phyloP scores from a whole-genome alignment of 2,113 vertebrate genomes.

The Pangasianodon gigas region DNA sequence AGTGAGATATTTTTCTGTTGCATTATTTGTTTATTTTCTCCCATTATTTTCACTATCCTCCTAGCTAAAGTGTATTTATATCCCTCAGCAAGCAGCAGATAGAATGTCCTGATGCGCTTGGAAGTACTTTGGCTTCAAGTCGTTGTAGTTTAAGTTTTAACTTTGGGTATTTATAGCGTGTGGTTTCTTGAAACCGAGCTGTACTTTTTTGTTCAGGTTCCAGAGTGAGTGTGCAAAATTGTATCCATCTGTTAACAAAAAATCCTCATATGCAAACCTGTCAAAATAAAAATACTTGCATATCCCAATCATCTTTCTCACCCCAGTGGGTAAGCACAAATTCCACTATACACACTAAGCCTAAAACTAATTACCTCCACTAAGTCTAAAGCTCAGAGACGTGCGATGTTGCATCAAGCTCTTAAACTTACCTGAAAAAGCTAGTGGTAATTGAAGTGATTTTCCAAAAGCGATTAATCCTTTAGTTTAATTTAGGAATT shows the following conservation, averaged over 20 bases:
- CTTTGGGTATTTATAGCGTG: conserved; percentile 4
- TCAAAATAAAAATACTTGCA: conserved; percentile 24
- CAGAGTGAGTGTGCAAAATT: conserved; percentile 3
- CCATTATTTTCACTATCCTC: neutral
- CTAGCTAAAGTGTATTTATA: conserved; percentile 18
- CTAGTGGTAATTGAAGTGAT: conserved; percentile 25
- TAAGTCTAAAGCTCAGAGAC: conserved; percentile 14
- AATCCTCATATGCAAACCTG: neutral
- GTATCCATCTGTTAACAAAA: conserved; percentile 5
- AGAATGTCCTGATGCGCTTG: neutral
- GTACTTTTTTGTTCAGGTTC: neutral
- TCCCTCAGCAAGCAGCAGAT: conserved; percentile 10
- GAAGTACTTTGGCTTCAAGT: conserved; percentile 37
- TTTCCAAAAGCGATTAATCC: conserved; percentile 36
- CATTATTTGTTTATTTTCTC: conserved; percentile 20
- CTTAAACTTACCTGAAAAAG: conserved; percentile 15
- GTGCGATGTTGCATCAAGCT: conserved; percentile 10
- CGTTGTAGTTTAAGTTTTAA: conserved; percentile 18
- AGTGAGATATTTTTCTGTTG: neutral
- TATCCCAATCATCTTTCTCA: neutral
- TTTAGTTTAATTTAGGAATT: conserved; percentile 34
- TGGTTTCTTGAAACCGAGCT: conserved; percentile 30
- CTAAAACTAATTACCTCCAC: conserved; percentile 28
- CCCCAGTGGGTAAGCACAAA: neutral
- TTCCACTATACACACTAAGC: conserved; percentile 2